Conservation (phyloP, 2,888 invertebrate genomes). For the Tholera decimalis region DNA sequence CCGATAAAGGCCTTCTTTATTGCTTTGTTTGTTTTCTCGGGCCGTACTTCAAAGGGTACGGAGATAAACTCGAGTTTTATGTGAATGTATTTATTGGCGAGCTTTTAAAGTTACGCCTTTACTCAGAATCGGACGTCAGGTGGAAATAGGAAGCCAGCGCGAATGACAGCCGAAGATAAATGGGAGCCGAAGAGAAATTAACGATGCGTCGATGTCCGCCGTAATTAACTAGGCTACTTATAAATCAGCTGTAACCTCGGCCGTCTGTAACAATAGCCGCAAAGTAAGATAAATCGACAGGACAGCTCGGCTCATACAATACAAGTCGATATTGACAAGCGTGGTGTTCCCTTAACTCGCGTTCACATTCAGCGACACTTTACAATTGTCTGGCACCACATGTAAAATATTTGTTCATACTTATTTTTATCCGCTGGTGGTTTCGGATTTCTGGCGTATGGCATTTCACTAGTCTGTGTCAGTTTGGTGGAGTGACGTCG, state of each 20-base stretch:
- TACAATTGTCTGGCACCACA: constrained; percentile 60
- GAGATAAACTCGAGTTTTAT: constrained; percentile 90
- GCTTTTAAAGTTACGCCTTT: constrained; percentile 71
- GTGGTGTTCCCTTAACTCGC: constrained; percentile 75
- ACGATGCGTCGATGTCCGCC: constrained; percentile 81
- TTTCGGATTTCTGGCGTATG: constrained; percentile 45
- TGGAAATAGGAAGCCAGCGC: constrained; percentile 72
- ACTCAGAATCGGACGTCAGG: constrained; percentile 72
- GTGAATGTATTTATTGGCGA: constrained; percentile 86
- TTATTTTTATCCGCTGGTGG: constrained; percentile 58
- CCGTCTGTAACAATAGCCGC: constrained; percentile 86
- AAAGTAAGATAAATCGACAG: constrained; percentile 90
- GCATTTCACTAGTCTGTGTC: constrained; percentile 75
- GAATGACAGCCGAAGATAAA: constrained; percentile 79
- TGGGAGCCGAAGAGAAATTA: constrained; percentile 81
- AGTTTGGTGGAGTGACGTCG: constrained; percentile 70
- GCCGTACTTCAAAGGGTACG: constrained; percentile 89
- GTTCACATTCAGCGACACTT: constrained; percentile 74
- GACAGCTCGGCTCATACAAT: constrained; percentile 86
- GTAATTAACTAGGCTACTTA: constrained; percentile 88
- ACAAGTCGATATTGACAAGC: constrained; percentile 87
- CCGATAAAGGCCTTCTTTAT: constrained; percentile 91
- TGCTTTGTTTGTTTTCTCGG: constrained; percentile 91
- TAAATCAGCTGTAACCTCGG: constrained; percentile 87
- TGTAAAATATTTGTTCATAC: constrained; percentile 43